Percentiles rank a stretch among this genome's conserved stretches.
Conservation (phyloP, 2,797 vertebrate genomes). For the Hypotaenidia philippensis region DNA sequence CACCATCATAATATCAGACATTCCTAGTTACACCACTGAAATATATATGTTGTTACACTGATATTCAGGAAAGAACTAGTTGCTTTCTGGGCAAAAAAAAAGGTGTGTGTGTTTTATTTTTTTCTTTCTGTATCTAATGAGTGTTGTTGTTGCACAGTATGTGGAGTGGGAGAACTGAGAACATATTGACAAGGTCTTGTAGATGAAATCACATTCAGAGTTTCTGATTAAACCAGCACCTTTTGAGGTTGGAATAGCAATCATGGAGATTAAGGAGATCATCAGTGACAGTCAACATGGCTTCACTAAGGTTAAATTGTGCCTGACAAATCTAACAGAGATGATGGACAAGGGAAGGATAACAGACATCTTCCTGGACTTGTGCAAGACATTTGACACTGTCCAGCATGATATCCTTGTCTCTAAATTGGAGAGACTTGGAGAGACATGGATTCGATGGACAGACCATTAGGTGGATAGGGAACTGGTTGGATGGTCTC, state of each 20-base stretch:
- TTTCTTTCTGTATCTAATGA: background rate
- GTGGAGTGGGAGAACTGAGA: background rate
- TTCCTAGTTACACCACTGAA: background rate
- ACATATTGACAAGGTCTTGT: background rate
- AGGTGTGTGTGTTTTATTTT: background rate
- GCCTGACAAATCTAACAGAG: too few species aligned
- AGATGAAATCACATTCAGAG: conserved; percentile 45
- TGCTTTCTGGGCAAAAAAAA: background rate
- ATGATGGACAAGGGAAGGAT: too few species aligned
- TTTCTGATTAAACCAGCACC: conserved; percentile 62
- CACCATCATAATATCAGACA: background rate
- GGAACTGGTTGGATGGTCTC: too few species aligned
- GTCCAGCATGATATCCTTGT: too few species aligned
- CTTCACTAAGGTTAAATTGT: too few species aligned
- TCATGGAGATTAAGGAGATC: background rate
- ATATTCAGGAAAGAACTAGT: background rate
- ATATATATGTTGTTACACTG: background rate
- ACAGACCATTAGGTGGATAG: too few species aligned
- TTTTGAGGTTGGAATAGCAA: conserved; percentile 52
- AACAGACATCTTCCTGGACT: too few species aligned
- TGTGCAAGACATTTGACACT: too few species aligned
- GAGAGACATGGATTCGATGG: too few species aligned
- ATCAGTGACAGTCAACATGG: too few species aligned
- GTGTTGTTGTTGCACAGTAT: background rate
- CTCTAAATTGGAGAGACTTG: too few species aligned